These are phyloP conservation scores for Trachymyrmex septentrionalis DNA, from an alignment of 1,140 invertebrate species.

Conservation along the genomic window DNA sequence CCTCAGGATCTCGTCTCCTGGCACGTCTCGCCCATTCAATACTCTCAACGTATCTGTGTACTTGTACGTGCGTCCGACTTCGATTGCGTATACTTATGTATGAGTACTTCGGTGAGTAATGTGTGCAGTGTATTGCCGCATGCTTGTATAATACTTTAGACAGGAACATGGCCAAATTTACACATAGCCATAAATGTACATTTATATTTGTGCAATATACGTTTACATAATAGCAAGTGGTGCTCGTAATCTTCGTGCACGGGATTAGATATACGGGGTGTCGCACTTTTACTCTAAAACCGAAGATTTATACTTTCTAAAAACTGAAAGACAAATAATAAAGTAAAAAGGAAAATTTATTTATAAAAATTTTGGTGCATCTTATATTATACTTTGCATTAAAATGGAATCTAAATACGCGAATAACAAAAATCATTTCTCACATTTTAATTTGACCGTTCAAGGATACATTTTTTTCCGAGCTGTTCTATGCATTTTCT, in stretches of 20 bases:
- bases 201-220: conserved; percentile 23
- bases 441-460: background rate
- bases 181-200: conserved; percentile 15
- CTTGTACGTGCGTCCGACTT: conserved; percentile 32
- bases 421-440: background rate
- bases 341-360: background rate
- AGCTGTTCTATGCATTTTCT: background rate
- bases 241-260: background rate
- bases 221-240: background rate
- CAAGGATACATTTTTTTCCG: background rate
- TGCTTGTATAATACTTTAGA: conserved; percentile 29
- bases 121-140: background rate
- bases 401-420: background rate
- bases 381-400: background rate
- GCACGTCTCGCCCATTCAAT: conserved; percentile 17
- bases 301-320: background rate
- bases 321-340: background rate
- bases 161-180: conserved; percentile 32
- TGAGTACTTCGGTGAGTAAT: background rate
- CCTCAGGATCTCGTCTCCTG: conserved; percentile 25
- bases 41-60: background rate
- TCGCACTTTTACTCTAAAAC: conserved; percentile 12
- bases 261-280: background rate
- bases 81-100: conserved; percentile 19
- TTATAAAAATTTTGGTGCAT: background rate